A percentile compares a stretch with the other conserved stretches of the same genome.
Evolutionary conservation across 2,113 vertebrate genomes (phyloP).

Genomic region (Ptilorrhoa leucosticta): DNA sequence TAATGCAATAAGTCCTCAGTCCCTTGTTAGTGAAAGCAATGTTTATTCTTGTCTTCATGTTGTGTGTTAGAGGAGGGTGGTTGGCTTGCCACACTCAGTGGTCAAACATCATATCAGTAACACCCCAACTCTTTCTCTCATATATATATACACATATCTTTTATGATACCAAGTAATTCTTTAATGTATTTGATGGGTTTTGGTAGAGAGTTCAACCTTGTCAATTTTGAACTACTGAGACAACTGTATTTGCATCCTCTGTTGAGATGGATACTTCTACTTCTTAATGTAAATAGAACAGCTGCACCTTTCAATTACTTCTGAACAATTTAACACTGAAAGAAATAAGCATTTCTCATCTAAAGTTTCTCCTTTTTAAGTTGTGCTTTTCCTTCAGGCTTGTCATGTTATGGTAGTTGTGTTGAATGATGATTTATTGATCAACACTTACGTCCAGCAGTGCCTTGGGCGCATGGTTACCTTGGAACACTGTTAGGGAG

Average conservation of each 20-base stretch:
- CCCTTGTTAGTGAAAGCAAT: neutral
- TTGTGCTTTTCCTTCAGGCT: neutral
- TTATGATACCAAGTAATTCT: neutral
- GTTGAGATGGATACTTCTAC: neutral
- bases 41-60: neutral
- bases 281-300: neutral
- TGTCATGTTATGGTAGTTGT: neutral
- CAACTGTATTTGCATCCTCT: neutral
- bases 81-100: neutral
- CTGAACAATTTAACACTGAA: neutral
- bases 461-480: neutral
- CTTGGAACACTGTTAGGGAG: neutral
- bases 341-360: neutral
- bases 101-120: neutral
- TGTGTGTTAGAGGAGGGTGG: neutral
- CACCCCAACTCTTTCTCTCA: neutral
- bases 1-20: neutral
- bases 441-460: neutral
- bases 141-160: neutral
- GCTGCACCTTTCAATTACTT: neutral
- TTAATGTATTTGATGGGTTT: neutral
- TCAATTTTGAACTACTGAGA: neutral
- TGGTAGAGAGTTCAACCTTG: neutral
- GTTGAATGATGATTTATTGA: neutral
- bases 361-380: neutral